phyloP scores from a whole-genome alignment of 1,140 invertebrate species.

The Galleria mellonella region DNA sequence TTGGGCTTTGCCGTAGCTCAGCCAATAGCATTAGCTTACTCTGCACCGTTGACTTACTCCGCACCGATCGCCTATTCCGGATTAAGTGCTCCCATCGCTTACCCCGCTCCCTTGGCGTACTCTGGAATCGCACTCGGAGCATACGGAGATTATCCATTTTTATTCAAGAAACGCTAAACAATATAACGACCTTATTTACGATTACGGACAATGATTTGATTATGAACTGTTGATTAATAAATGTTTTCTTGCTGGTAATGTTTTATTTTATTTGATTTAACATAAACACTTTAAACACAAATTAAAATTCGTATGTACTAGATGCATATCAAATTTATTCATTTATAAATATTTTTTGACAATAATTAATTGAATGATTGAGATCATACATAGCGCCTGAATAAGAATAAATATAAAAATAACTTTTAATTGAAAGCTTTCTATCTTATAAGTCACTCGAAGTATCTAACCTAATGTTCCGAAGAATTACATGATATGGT shows the following conservation, averaged over 20 bases:
- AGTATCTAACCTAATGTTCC: too few species aligned
- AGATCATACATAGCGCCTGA: too few species aligned
- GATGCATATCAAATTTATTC: too few species aligned
- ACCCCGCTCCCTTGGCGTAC: not conserved
- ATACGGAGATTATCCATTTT: not conserved
- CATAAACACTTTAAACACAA: too few species aligned
- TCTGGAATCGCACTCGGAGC: not conserved
- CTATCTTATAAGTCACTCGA: too few species aligned
- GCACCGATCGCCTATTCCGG: constrained; percentile 1
- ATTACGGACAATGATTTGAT: not conserved
- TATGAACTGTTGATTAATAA: not conserved
- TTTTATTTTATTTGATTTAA: not conserved
- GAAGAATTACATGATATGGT: too few species aligned
- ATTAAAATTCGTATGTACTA: too few species aligned
- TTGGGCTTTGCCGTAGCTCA: constrained; percentile 11
- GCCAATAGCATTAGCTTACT: not conserved
- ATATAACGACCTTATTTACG: not conserved
- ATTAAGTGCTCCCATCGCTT: not conserved
- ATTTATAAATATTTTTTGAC: too few species aligned
- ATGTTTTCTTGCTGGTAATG: constrained; percentile 1
- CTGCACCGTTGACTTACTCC: not conserved
- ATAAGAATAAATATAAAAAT: too few species aligned
- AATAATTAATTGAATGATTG: too few species aligned
- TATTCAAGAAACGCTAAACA: not conserved
- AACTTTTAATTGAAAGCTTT: too few species aligned